phyloP scores from a whole-genome alignment of 2,888 invertebrate species.

The Drosophila macrothrix region DNA sequence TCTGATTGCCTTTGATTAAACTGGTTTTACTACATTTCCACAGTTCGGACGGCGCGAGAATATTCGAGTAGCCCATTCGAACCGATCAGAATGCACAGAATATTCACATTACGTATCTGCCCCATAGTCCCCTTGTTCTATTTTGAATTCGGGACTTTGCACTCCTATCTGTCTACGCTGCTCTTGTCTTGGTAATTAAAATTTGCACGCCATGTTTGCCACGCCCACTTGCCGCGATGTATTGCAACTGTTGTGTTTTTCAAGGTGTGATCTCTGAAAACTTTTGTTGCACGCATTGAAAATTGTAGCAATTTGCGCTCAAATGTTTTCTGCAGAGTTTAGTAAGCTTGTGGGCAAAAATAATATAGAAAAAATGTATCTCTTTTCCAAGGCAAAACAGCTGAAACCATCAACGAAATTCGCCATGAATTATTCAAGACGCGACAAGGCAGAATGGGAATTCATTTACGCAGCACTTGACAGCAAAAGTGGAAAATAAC shows the following conservation, averaged over 20 bases:
- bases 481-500: constrained; percentile 29
- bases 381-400: not conserved
- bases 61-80: constrained; percentile 6
- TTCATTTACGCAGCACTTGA: constrained; percentile 59
- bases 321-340: constrained; percentile 51
- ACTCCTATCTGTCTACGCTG: constrained; percentile 1
- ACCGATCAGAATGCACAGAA: constrained; percentile 21
- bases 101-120: constrained; percentile 37
- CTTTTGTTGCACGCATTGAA: constrained; percentile 21
- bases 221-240: not conserved
- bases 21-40: constrained; percentile 16
- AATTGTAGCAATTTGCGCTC: constrained; percentile 38
- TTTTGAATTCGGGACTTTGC: not conserved
- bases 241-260: constrained; percentile 14
- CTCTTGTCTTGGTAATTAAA: constrained; percentile 20
- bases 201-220: constrained; percentile 10
- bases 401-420: constrained; percentile 19
- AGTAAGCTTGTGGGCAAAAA: constrained; percentile 28
- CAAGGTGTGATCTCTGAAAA: not conserved
- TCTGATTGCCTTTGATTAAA: constrained; percentile 30
- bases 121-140: not conserved
- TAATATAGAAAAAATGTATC: constrained; percentile 3
- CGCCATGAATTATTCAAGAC: constrained; percentile 64
- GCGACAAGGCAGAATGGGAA: constrained; percentile 23
- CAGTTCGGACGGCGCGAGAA: constrained; percentile 7